Conservation (phyloP, 2,888 invertebrate genomes). For the Drosophila percnosoma region DNA sequence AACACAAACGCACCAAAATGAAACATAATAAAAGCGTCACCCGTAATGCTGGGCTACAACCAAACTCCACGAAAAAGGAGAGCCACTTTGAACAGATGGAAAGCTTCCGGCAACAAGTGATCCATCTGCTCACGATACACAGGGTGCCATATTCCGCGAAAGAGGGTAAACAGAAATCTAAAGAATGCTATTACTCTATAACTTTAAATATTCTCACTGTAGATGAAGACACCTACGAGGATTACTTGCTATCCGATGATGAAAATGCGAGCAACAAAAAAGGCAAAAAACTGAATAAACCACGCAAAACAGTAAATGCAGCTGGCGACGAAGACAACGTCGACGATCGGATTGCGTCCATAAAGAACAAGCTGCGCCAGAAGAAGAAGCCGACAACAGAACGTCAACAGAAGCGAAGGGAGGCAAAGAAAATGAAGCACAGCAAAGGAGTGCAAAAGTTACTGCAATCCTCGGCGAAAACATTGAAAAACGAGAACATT, state of each 20-base stretch:
- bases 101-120: constrained; percentile 62
- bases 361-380: constrained; percentile 83
- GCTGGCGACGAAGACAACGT: constrained; percentile 75
- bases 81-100: constrained; percentile 12
- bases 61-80: constrained; percentile 14
- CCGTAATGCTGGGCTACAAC: constrained; percentile 1
- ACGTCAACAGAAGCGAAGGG: constrained; percentile 78
- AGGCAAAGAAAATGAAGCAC: constrained; percentile 82
- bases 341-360: constrained; percentile 71
- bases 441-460: constrained; percentile 83
- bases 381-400: constrained; percentile 83
- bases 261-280: constrained; percentile 53
- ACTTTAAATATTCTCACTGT: not conserved
- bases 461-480: constrained; percentile 77
- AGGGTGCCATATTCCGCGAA: constrained; percentile 82
- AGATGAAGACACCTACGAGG: constrained; percentile 75
- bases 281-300: constrained; percentile 19
- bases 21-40: constrained; percentile 31
- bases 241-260: constrained; percentile 75
- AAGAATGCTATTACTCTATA: constrained; percentile 11
- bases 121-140: constrained; percentile 76
- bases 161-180: constrained; percentile 70
- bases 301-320: constrained; percentile 15
- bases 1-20: constrained; percentile 14
- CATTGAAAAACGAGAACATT: constrained; percentile 81